Evolutionary conservation across 2,888 invertebrate genomes (phyloP).

Genomic region (Phalera bucephala): DNA sequence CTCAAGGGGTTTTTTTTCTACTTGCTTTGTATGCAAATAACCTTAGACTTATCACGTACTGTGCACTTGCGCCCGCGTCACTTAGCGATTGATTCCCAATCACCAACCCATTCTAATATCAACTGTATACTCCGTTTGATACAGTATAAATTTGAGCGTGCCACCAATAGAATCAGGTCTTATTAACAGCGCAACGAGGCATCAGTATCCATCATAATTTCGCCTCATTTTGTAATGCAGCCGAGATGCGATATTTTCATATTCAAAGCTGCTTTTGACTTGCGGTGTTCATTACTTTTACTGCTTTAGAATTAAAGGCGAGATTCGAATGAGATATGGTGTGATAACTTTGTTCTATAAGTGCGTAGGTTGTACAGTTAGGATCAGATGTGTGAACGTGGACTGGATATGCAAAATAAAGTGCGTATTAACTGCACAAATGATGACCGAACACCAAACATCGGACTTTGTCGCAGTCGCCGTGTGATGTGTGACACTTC

Average conservation of each 20-base stretch:
- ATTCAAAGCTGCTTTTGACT: slow-evolving; percentile 46
- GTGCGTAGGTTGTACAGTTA: slow-evolving; percentile 53
- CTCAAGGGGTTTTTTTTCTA: neutral
- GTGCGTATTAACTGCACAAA: slow-evolving; percentile 5
- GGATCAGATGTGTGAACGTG: slow-evolving; percentile 49
- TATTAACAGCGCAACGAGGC: slow-evolving; percentile 73
- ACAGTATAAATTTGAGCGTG: slow-evolving; percentile 33
- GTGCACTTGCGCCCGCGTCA: slow-evolving; percentile 45
- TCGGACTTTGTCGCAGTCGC: neutral
- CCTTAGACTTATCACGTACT: slow-evolving; percentile 27
- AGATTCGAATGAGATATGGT: slow-evolving; percentile 27
- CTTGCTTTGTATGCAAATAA: slow-evolving; percentile 26
- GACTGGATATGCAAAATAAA: slow-evolving; percentile 32
- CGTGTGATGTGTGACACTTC: neutral
- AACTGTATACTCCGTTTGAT: slow-evolving; percentile 24
- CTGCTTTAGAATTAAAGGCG: slow-evolving; percentile 29
- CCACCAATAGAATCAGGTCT: slow-evolving; percentile 56
- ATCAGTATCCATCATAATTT: slow-evolving; percentile 81
- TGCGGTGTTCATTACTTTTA: slow-evolving; percentile 33
- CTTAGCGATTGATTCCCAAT: slow-evolving; percentile 48
- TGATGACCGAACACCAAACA: neutral
- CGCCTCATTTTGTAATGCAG: slow-evolving; percentile 77
- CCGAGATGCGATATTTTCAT: slow-evolving; percentile 66
- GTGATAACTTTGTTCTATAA: slow-evolving; percentile 38
- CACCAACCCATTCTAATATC: slow-evolving; percentile 20